Conservation (phyloP, 2,888 invertebrate species). For the Acholoe squamosa region DNA sequence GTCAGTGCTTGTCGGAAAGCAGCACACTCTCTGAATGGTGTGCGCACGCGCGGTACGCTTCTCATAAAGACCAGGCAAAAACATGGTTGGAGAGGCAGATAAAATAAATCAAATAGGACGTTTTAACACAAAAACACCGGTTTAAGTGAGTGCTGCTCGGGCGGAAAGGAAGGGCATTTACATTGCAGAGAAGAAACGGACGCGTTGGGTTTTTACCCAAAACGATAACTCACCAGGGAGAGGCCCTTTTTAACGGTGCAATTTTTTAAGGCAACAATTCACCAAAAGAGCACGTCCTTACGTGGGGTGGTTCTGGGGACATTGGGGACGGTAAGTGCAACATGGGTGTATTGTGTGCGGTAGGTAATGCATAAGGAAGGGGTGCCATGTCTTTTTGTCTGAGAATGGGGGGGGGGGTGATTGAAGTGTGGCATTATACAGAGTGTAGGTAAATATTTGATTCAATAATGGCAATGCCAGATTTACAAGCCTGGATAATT, state of each 20-base stretch:
- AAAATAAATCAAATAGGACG: background rate
- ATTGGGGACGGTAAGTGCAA: background rate
- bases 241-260: too few relatives aligned
- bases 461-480: too few relatives aligned
- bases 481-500: too few relatives aligned
- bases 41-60: background rate
- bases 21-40: background rate
- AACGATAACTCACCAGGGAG: slow-evolving; percentile 3
- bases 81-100: background rate
- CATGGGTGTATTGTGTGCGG: background rate
- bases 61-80: background rate
- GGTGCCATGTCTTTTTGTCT: background rate
- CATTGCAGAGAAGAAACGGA: background rate
- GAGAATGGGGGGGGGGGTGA: background rate
- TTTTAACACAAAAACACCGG: background rate
- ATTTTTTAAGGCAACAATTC: slow-evolving; percentile 2
- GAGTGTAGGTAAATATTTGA: too few relatives aligned
- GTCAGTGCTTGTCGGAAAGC: background rate
- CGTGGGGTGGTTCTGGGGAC: background rate
- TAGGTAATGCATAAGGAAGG: background rate
- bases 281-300: slow-evolving; percentile 33
- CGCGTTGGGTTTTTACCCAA: background rate
- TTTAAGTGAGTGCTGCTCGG: slow-evolving; percentile 18
- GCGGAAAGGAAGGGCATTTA: slow-evolving; percentile 19
- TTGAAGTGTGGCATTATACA: background rate